Evolutionary conservation across 2,797 vertebrate genomes (phyloP), one percentile per base, ranked within the genome.

Genomic region (Emys orbicularis): DNA sequence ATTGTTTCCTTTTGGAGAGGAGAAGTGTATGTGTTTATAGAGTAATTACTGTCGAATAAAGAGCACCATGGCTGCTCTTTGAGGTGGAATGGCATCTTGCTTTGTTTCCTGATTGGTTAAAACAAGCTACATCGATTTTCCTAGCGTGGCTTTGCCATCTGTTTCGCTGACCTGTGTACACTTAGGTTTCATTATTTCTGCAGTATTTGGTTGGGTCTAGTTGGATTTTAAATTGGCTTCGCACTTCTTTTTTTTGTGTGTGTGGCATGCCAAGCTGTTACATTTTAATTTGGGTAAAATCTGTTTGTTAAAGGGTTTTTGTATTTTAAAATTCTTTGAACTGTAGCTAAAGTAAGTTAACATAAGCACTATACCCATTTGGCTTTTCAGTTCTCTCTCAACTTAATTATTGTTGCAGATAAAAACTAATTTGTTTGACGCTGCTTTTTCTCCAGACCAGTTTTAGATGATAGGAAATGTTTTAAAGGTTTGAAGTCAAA

Each of bases 1-100:
- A 21, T 31, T 77, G 37, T 52, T 92, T 12, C 85, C 56, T 68
- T 65, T 82, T 59, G 87, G 54, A 84, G 85, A 81, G 80, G 91
- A 91, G 86, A 90, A 84, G 6, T 44, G 84, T 53, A 9, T 81
- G 91, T 95, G 90, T 95, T 93, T 95, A 92, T 56, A 21, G 65
- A 88, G 74, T 57, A 6, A 15, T 29, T 27, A 29, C 13, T 56
- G 5, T 19, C 12, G 41, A 81, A 81, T 31, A 15, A 49, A 74
- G 41, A 93, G 88, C 83, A 90, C 72, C 88, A 91, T 92, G 83
- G 84, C 87, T 53, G 91, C 90, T 83, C 65, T 83, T 13, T 87
- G 84, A 16, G 68, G 93, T 52, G 65, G 44, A 68, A 44, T 65
- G 57, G 89, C 31, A 34, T 34, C 49, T 49, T 34, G 27, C 23